Conservation (phyloP, 1,140 invertebrate species). For the Spodoptera litura region DNA sequence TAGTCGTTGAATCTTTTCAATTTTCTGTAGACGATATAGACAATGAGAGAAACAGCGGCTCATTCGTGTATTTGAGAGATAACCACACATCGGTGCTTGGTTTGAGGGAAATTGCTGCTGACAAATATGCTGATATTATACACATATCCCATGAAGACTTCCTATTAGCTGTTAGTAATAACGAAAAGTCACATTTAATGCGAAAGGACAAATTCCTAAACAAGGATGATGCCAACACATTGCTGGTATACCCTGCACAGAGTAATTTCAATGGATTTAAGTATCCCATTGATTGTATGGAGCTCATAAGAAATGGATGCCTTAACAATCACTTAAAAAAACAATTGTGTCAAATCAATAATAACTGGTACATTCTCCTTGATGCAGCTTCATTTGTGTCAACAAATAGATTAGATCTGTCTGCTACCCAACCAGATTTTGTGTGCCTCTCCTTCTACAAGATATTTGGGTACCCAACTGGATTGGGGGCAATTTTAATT, state of each 20-base stretch:
- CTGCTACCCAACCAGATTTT: slow-evolving; percentile 93
- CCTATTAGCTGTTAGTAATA: slow-evolving; percentile 75
- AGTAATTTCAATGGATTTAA: slow-evolving; percentile 98
- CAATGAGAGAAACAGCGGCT: slow-evolving; percentile 79
- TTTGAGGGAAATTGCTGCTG: slow-evolving; percentile 90
- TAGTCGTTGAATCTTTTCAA: slow-evolving; percentile 93
- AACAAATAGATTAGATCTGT: slow-evolving; percentile 93
- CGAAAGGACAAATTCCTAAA: slow-evolving; percentile 48
- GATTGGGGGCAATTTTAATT: slow-evolving; percentile 95
- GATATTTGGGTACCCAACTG: slow-evolving; percentile 99
- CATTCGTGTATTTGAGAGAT: slow-evolving; percentile 94
- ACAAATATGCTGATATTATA: slow-evolving; percentile 84
- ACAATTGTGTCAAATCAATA: slow-evolving; percentile 68
- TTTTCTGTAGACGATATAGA: slow-evolving; percentile 77
- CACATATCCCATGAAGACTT: slow-evolving; percentile 86
- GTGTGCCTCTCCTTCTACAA: slow-evolving; percentile 98
- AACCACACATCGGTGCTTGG: slow-evolving; percentile 98
- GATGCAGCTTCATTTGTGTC: slow-evolving; percentile 95
- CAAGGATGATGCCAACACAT: slow-evolving; percentile 79
- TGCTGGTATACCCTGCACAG: slow-evolving; percentile 96
- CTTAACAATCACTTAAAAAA: slow-evolving; percentile 82
- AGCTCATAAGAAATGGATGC: slow-evolving; percentile 88
- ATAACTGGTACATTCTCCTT: slow-evolving; percentile 92
- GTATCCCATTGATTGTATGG: slow-evolving; percentile 92
- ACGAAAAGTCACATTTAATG: slow-evolving; percentile 49